phyloP scores from a whole-genome alignment of 2,113 vertebrate species.

The Saiga tatarica region DNA sequence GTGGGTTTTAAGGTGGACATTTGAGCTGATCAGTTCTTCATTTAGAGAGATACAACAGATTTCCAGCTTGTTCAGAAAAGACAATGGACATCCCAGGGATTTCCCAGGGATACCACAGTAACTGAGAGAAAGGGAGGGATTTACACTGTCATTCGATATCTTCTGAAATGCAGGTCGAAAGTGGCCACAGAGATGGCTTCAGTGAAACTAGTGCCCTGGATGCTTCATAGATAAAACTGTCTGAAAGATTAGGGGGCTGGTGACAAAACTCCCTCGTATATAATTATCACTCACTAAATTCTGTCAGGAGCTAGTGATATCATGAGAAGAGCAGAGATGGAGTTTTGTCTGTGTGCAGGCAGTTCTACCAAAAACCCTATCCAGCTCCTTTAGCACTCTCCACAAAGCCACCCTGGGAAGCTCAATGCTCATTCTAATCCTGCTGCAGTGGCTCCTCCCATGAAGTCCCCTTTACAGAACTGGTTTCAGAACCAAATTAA shows the following conservation, averaged over 20 bases:
- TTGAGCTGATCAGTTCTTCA: slow-evolving; percentile 33
- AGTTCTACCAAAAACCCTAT: neutral
- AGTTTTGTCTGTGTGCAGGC: neutral
- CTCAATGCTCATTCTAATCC: neutral
- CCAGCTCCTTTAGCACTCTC: neutral
- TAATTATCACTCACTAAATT: neutral
- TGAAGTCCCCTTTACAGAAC: neutral
- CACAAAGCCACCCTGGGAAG: neutral
- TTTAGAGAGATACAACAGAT: slow-evolving; percentile 31
- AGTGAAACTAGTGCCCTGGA: slow-evolving; percentile 1
- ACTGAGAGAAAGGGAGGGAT: neutral
- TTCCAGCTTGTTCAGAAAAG: slow-evolving; percentile 33
- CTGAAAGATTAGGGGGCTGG: neutral
- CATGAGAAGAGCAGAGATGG: slow-evolving; percentile 3
- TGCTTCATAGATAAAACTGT: slow-evolving; percentile 33
- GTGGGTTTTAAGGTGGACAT: slow-evolving; percentile 51
- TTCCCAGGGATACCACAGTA: slow-evolving; percentile 14
- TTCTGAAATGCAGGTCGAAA: neutral
- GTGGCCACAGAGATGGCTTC: neutral
- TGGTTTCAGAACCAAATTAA: neutral
- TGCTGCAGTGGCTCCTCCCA: neutral
- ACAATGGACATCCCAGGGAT: slow-evolving; percentile 28
- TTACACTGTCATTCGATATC: neutral
- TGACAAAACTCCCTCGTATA: slow-evolving; percentile 25
- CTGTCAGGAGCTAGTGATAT: neutral